Conservation (phyloP, 2,888 invertebrate species). For the Mimas tiliae region DNA sequence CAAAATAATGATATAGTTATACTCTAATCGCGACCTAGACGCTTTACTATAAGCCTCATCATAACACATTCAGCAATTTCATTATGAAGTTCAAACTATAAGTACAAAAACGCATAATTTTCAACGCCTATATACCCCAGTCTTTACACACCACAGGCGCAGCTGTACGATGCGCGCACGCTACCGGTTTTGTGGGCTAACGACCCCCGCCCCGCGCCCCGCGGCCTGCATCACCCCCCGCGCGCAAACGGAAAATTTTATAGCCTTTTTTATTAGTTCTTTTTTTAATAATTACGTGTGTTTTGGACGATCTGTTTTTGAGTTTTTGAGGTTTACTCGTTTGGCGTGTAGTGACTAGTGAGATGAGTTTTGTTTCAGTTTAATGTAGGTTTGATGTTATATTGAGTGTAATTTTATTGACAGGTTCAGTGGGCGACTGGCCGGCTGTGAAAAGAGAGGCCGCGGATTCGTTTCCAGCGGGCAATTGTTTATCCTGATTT, state of each 20-base stretch:
- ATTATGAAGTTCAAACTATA: no score
- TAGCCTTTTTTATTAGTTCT: slow-evolving; percentile 53
- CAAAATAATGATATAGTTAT: no score
- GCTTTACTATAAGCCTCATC: no score
- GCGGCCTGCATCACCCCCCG: slow-evolving; percentile 52
- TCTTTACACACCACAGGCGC: slow-evolving; percentile 59
- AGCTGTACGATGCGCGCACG: slow-evolving; percentile 79
- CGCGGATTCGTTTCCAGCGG: no score
- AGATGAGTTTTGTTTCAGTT: not conserved
- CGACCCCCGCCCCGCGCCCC: slow-evolving; percentile 60
- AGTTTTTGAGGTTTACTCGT: slow-evolving; percentile 6
- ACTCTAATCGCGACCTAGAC: no score
- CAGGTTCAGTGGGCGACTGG: no score
- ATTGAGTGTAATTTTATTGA: not conserved
- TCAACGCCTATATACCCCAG: no score
- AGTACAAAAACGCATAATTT: no score
- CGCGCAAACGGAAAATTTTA: slow-evolving; percentile 68
- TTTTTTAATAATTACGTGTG: slow-evolving; percentile 25
- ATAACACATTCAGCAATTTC: no score
- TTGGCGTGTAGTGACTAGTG: not conserved
- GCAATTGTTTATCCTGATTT: no score
- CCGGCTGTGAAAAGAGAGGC: no score
- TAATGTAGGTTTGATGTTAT: not conserved
- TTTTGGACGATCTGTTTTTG: slow-evolving; percentile 1
- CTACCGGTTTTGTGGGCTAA: slow-evolving; percentile 82